These are phyloP conservation scores for Takifugu bimaculatus DNA, from an alignment of 2,113 vertebrate species.

Conservation along the genomic window DNA sequence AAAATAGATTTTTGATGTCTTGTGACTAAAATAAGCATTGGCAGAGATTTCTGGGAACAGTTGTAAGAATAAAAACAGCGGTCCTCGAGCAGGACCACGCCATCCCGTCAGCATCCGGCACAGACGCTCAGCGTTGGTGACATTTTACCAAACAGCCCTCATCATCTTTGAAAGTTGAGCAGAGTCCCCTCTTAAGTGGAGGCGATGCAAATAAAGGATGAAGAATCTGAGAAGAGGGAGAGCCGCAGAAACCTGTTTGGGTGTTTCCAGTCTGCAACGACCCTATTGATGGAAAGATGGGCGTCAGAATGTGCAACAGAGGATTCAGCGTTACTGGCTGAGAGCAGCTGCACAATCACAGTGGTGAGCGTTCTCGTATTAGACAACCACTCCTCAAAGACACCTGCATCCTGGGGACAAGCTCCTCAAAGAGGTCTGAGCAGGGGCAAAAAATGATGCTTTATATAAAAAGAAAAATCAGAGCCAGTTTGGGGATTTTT, in stretches of 20 bases:
- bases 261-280: too few relatives aligned
- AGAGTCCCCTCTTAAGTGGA: slow-evolving; percentile 26
- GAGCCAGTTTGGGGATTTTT: slow-evolving; percentile 39
- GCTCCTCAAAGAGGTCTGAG: slow-evolving; percentile 21
- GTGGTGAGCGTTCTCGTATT: slow-evolving; percentile 14
- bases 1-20: too few relatives aligned
- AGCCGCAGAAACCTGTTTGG: too few relatives aligned
- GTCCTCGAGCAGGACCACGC: slow-evolving; percentile 23
- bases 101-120: neutral
- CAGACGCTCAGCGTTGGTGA: slow-evolving; percentile 10
- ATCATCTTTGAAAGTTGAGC: slow-evolving; percentile 16
- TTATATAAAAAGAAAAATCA: neutral
- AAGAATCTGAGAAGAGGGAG: neutral
- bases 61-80: neutral
- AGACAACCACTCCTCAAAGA: slow-evolving; percentile 32
- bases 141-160: slow-evolving; percentile 36
- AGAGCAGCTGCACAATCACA: slow-evolving; percentile 28
- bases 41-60: neutral
- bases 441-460: slow-evolving; percentile 16
- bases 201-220: slow-evolving; percentile 37
- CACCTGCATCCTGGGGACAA: slow-evolving; percentile 22
- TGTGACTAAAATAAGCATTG: too few relatives aligned
- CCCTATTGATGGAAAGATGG: too few relatives aligned
- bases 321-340: slow-evolving; percentile 6
- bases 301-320: neutral